Evolutionary conservation across 2,797 vertebrate species (phyloP), one percentile per base, ranked within the genome.

Genomic region (Esox lucius): DNA sequence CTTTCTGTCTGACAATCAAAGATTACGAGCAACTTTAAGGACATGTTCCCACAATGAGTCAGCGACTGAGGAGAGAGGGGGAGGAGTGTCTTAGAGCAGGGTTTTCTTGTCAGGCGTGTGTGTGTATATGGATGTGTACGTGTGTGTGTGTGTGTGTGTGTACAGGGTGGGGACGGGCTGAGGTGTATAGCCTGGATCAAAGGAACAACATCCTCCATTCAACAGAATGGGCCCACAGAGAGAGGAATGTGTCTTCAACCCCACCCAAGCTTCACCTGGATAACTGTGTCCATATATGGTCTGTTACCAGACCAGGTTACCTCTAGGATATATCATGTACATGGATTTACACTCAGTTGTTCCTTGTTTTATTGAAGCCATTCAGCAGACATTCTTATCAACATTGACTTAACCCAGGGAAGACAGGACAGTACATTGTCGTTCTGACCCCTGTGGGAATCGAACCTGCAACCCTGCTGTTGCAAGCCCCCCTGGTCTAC

Each of bases 151-250:
- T 86, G 86, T 89, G 86, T 91, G 91, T 91, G 88, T 88, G 89
- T 28, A 84, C 74, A 87, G 89, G 89, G 92, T 92, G 90, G 91
- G 86, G 87, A 80, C 91, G 84, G 91, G 91, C 91, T 92, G 91
- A 75, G 92, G 86, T 31, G 86, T 86, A 91, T 86, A 88, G 87
- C 88, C 89, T 90, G 89, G 92, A 93, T 93, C 92, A 93, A 94
- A 93, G 91, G 88, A 85, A 91, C 87, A 88, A 83, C 91, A 93
- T 7, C 35, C 35, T 39, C 35, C 35, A 39, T 39, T 7, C 35
- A 39, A 3, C 35, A 3, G 7, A 39, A 39, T 39, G 7, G 3
- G 3, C 35, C 35, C 3, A 39, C 35, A 39, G 35, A 7, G 35
- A 39, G 35, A 3, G 35, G 35, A 91, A 93, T 93, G 92, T 94